Conservation (phyloP, 2,888 invertebrate genomes). For the Ditylenchus weischeri region DNA sequence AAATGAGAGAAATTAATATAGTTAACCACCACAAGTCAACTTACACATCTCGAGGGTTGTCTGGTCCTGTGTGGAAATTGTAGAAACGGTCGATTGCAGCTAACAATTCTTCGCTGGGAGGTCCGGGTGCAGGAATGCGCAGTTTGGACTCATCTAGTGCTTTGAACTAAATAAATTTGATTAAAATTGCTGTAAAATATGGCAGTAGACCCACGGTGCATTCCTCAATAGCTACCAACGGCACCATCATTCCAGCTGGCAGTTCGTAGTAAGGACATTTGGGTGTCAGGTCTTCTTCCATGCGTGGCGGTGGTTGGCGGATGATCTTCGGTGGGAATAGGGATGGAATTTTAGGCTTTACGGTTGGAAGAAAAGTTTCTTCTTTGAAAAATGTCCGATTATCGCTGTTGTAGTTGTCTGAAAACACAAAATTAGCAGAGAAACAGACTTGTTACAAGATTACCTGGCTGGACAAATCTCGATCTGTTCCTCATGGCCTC, state of each 20-base stretch:
- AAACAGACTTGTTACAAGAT: no score
- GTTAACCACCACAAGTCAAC: background rate
- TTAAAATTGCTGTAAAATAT: background rate
- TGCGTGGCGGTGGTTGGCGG: conserved; percentile 16
- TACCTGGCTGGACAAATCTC: no score
- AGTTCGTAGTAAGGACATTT: conserved; percentile 91
- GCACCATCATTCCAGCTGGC: conserved; percentile 94
- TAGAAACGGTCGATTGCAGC: conserved; percentile 95
- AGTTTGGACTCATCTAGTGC: conserved; percentile 84
- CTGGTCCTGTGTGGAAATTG: conserved; percentile 73
- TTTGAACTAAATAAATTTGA: conserved; percentile 69
- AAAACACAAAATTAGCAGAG: no score
- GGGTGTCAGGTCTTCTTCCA: conserved; percentile 66
- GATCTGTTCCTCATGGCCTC: no score
- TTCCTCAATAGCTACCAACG: conserved; percentile 89
- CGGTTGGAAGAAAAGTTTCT: background rate
- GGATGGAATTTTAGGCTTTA: background rate
- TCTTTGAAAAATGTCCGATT: conserved; percentile 1
- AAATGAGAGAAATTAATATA: conserved; percentile 24
- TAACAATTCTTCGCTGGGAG: conserved; percentile 85
- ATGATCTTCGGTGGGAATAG: conserved; percentile 7
- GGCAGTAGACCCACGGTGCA: conserved; percentile 60
- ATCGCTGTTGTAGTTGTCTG: background rate
- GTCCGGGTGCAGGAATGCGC: conserved; percentile 87
- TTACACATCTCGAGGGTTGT: conserved; percentile 78